Evolutionary conservation across 2,888 invertebrate genomes (phyloP), one percentile per base, ranked within the genome.

Genomic region (Agriopis leucophaearia): DNA sequence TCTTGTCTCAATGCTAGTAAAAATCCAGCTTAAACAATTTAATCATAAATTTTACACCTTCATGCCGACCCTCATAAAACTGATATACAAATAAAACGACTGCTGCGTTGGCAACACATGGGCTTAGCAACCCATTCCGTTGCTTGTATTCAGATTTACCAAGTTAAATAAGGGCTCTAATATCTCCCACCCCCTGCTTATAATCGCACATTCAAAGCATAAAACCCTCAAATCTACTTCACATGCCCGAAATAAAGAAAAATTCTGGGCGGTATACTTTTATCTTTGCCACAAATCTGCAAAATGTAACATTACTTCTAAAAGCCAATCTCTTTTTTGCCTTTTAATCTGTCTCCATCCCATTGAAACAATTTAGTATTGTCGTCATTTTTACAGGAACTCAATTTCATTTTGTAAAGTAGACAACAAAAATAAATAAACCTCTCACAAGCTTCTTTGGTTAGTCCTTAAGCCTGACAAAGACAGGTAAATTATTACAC

Each of bases 401-500:
- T 48, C 55, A 60, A 69, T 68, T 64, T 56, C 47, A 59, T 63
- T 69, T 62, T 16, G 56, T 40, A 40, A 64, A 18, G 44, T 15
- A 50, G 47, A 55, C 52, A 51, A 65, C 36, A 52, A 69, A 65
- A 64, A 64, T 55, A 56, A 64, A 61, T 56, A 16, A 60, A 18
- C 40, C n/a, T 64, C 35, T 48, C 58, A 16, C 42, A 54, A 69
- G 40, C 48, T 60, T n/a, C 42, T 57, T 52, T 70, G 56, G 64
- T 69, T 64, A 69, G 66, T 62, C 58, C 56, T 47, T 67, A 35
- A 50, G 71, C 61, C 72, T 75, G 74, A 70, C 73, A 68, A 72
- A 71, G 72, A 73, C 74, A 75, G 71, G 74, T 74, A 68, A 70
- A 72, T 74, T 63, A 71, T 72, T 58, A 65, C 60, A 69, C 58